Evolutionary conservation across 2,797 vertebrate species (phyloP).

Genomic region (Rallus crepitans): DNA sequence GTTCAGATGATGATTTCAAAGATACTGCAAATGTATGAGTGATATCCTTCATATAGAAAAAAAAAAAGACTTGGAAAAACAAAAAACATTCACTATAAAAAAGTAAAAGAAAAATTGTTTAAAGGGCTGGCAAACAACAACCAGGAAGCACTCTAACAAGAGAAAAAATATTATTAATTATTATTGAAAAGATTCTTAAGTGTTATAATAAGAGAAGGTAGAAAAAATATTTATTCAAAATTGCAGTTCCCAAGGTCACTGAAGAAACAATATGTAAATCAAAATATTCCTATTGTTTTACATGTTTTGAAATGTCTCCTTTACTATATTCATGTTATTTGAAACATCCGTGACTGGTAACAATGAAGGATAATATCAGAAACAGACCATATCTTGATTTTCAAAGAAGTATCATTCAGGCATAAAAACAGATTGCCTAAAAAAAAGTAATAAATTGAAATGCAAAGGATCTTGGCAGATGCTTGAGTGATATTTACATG

Average conservation of each 20-base stretch:
- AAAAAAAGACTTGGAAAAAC: neutral
- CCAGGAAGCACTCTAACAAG: neutral
- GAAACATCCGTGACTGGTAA: neutral
- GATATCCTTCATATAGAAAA: neutral
- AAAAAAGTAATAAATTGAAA: neutral
- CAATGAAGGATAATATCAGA: neutral
- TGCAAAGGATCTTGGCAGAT: neutral
- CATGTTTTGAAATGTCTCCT: neutral
- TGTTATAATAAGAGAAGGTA: neutral
- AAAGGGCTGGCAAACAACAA: neutral
- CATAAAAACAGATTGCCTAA: neutral
- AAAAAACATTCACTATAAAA: neutral
- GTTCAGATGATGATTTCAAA: neutral
- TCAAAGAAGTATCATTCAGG: neutral
- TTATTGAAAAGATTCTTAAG: neutral
- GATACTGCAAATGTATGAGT: neutral
- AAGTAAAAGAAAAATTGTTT: neutral
- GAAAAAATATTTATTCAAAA: neutral
- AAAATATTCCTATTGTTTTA: neutral
- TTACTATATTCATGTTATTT: neutral
- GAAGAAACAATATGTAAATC: neutral
- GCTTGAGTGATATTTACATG: neutral
- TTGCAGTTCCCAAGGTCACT: neutral
- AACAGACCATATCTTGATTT: neutral
- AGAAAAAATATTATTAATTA: neutral